These are phyloP conservation scores for Heteromurus nitidus DNA, from an alignment of 2,888 invertebrate species.

Conservation along the genomic window DNA sequence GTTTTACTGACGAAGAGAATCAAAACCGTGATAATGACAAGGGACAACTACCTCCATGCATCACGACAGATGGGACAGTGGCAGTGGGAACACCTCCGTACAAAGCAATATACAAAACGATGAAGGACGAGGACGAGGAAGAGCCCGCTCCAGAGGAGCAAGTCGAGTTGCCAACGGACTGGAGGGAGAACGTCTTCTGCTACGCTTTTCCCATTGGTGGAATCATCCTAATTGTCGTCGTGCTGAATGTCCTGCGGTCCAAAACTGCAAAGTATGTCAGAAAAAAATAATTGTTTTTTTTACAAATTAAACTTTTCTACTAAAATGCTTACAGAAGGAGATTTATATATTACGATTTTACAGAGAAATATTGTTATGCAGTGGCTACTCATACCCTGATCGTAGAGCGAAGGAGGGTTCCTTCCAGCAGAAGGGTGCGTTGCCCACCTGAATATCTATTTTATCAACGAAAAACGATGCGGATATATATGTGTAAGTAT, in stretches of 20 bases:
- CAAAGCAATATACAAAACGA: no score
- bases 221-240: constrained; percentile 41
- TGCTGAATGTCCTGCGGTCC: constrained; percentile 36
- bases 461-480: background rate
- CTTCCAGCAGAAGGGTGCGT: background rate
- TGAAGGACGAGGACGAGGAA: constrained; percentile 1
- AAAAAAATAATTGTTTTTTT: constrained; percentile 5
- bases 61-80: background rate
- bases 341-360: constrained; percentile 8
- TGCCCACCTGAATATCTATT: background rate
- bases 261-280: constrained; percentile 34
- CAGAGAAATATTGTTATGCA: constrained; percentile 58
- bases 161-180: constrained; percentile 11
- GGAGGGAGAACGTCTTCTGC: constrained; percentile 27
- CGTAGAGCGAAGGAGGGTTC: background rate
- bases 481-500: background rate
- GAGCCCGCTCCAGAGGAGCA: background rate
- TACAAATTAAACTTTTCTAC: background rate
- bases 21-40: background rate
- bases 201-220: constrained; percentile 44
- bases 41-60: constrained; percentile 2
- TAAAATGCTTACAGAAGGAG: no score
- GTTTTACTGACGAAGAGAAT: background rate
- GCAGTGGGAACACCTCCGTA: background rate
- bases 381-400: constrained; percentile 28